Conservation (phyloP, 2,888 invertebrate species). For the Boloria selene region DNA sequence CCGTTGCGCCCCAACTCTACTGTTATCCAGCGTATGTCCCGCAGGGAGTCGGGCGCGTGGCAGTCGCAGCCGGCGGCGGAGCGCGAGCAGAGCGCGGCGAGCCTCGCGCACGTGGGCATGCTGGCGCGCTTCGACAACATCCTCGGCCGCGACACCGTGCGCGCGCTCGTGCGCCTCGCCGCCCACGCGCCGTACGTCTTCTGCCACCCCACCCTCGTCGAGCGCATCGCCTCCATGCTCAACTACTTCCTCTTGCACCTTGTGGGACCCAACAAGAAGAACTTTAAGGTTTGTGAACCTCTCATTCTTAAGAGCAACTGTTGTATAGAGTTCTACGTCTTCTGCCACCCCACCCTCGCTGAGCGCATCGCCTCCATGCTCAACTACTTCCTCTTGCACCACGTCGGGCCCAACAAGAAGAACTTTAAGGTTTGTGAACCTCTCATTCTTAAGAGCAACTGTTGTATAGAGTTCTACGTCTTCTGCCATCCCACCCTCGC, state of each 20-base stretch:
- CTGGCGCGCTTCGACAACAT: constrained; percentile 96
- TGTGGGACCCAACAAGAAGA: constrained; percentile 95
- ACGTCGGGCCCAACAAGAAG: constrained; percentile 95
- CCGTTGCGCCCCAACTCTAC: too few relatives aligned
- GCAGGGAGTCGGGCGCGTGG: constrained; percentile 90
- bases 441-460: neutral
- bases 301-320: neutral
- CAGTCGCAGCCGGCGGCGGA: constrained; percentile 85
- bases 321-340: too few relatives aligned
- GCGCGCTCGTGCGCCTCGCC: constrained; percentile 89
- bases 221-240: constrained; percentile 96
- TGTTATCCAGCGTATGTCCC: too few relatives aligned
- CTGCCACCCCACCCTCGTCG: constrained; percentile 95
- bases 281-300: constrained; percentile 86
- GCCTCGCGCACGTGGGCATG: constrained; percentile 90
- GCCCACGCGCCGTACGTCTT: constrained; percentile 90
- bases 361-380: constrained; percentile 97
- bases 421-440: constrained; percentile 88
- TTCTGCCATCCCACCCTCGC: constrained; percentile 96
- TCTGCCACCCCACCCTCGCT: constrained; percentile 95
- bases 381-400: constrained; percentile 94
- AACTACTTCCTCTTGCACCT: constrained; percentile 95
- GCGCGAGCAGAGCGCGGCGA: constrained; percentile 87
- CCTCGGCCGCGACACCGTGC: constrained; percentile 93
- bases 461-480: too few relatives aligned